These are phyloP conservation scores for Cepaea hortensis DNA, from an alignment of 2,888 invertebrate genomes.

Conservation along the genomic window DNA sequence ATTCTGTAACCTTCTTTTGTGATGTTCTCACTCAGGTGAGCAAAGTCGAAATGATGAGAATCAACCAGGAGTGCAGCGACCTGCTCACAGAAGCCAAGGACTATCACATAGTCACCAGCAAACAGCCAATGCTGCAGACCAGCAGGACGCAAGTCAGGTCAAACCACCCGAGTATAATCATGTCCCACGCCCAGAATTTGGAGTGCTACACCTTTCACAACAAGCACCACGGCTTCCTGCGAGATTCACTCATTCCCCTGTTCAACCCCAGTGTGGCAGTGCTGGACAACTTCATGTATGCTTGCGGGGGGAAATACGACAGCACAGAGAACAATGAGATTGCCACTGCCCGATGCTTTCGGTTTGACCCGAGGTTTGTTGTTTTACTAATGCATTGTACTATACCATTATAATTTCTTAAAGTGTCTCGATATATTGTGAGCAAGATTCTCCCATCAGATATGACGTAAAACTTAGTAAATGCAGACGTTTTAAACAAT, in stretches of 20 bases:
- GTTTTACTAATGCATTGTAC: background rate
- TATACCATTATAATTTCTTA: background rate
- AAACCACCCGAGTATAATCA: slow-evolving; percentile 69
- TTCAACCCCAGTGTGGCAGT: slow-evolving; percentile 74
- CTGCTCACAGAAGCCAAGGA: slow-evolving; percentile 75
- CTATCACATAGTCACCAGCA: slow-evolving; percentile 75
- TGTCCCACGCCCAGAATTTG: slow-evolving; percentile 74
- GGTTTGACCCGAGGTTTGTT: slow-evolving; percentile 74
- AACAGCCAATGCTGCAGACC: slow-evolving; percentile 73
- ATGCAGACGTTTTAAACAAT: too few relatives aligned
- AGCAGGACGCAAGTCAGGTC: slow-evolving; percentile 72
- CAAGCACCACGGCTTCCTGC: slow-evolving; percentile 69
- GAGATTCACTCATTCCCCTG: slow-evolving; percentile 71
- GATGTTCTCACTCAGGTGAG: slow-evolving; percentile 61
- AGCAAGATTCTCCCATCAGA: too few relatives aligned
- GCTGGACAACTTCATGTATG: slow-evolving; percentile 75
- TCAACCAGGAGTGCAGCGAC: slow-evolving; percentile 67
- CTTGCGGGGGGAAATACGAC: slow-evolving; percentile 75
- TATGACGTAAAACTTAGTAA: too few relatives aligned
- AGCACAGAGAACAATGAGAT: slow-evolving; percentile 74
- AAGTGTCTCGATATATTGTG: background rate
- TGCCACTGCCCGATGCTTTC: slow-evolving; percentile 75
- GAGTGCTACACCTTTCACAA: slow-evolving; percentile 72
- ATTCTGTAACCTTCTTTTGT: too few relatives aligned
- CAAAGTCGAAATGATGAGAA: slow-evolving; percentile 70